phyloP scores from a whole-genome alignment of 1,140 invertebrate genomes.

The Trachymyrmex septentrionalis region DNA sequence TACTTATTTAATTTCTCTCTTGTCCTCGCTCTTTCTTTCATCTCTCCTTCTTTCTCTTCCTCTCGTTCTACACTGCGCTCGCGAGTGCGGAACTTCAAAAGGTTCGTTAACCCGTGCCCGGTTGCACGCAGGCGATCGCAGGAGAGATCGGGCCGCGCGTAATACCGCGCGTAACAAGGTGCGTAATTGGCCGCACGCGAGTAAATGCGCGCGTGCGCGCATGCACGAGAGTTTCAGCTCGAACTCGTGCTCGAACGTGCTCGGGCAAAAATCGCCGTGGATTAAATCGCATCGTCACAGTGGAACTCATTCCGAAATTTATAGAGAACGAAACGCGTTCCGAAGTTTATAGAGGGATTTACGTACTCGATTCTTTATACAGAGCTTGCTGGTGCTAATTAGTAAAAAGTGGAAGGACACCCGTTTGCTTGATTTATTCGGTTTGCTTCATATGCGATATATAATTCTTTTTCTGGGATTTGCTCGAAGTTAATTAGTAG shows the following conservation, averaged over 20 bases:
- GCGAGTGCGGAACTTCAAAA: constrained; percentile 44
- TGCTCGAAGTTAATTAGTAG: too few species aligned
- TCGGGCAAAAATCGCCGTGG: constrained; percentile 32
- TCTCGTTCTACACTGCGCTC: background rate
- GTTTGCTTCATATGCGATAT: background rate
- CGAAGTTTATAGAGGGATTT: background rate
- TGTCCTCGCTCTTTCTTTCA: background rate
- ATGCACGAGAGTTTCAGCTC: constrained; percentile 41
- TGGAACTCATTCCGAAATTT: constrained; percentile 68
- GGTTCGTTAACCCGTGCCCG: constrained; percentile 69
- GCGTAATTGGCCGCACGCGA: constrained; percentile 76
- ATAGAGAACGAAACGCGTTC: too few species aligned
- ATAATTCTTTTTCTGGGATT: background rate
- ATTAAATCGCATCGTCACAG: constrained; percentile 65
- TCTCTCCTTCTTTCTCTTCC: background rate
- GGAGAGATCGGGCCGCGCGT: constrained; percentile 68
- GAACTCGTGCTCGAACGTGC: constrained; percentile 60
- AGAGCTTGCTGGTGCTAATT: background rate
- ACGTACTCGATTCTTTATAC: background rate
- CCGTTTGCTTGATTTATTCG: background rate
- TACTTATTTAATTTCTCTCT: constrained; percentile 58
- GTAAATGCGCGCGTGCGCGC: constrained; percentile 68
- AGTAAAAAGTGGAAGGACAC: background rate
- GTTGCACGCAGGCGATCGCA: constrained; percentile 60
- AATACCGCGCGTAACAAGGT: constrained; percentile 76